Base-by-base conservation (phyloP, 2,113 vertebrate species). In the Diadophis punctatus region DNA sequence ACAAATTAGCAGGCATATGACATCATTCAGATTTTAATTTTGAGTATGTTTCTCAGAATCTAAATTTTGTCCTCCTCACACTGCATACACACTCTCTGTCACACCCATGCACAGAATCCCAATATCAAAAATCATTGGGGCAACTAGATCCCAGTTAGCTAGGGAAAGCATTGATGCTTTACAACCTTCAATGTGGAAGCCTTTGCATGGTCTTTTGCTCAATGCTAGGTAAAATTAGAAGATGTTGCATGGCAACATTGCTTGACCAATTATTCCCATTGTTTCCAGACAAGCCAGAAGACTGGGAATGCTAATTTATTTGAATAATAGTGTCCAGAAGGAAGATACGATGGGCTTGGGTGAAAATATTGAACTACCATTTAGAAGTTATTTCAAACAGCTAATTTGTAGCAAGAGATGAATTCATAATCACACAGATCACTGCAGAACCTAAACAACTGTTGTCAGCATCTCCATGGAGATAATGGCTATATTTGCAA, bases 401-500 rank as follows among this genome's bases (percentile, higher is more conserved):
- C 20, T 90, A 34, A 91, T 95, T 93, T 96, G 34, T 92, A 93
- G 39, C 48, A 56, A 89, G 87, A 93, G 95, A 30, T 9, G 63
- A 90, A 89, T 93, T 91, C 92, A 80, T 92, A 95, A 95, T 93
- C 48, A 4, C 51, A 92, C 56, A 93, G 30, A 93, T 95, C 87
- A 90, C 23, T 84, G 25, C 11, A 51, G 93, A 87, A 94, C 1
- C 1, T 94, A 93, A 92, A 93, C 91, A 86, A 94, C 1, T 91
- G 84, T 1, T 95, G 84, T 93, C 0, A 3, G 6, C 63, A 92
- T 96, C 58, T 94, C 93, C 88, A 90, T 90, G 87, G 90, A 92
- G 86, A 94, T 48, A 94, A 88, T 85, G 86, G 10, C 6, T 86
- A 12, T 56, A 87, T 95, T 95, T 95, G 55, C 90, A 96, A 95